Percentiles rank a stretch among this genome's conserved stretches.
Evolutionary conservation across 2,888 invertebrate genomes (phyloP).

Genomic region (Tachina lurida): DNA sequence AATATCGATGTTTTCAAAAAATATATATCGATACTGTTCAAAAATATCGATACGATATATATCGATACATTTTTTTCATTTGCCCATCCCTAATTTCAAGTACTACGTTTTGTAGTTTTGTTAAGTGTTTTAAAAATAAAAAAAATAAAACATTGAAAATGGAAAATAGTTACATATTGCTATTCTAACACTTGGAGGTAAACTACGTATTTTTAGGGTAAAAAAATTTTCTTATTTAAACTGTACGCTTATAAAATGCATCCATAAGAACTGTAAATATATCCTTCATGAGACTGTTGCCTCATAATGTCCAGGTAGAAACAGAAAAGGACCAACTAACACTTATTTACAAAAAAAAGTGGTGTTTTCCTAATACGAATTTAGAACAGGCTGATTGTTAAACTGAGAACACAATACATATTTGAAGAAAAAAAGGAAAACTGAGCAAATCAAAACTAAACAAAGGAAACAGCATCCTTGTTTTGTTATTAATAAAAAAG

Average conservation of each 20-base stretch:
- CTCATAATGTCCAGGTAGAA: conserved; percentile 7
- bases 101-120: background rate
- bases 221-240: background rate
- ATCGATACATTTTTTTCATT: no score
- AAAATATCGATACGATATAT: no score
- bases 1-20: no score
- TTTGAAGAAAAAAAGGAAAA: background rate
- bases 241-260: background rate
- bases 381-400: background rate
- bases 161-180: background rate
- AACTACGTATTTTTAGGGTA: background rate
- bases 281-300: background rate
- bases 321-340: background rate
- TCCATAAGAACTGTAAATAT: background rate
- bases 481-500: background rate
- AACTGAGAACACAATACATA: background rate
- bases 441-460: background rate
- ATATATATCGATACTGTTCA: no score
- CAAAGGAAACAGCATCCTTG: background rate
- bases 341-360: background rate
- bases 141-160: background rate
- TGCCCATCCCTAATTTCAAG: no score
- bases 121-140: background rate
- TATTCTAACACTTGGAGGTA: background rate
- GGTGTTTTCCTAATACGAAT: background rate